These are phyloP conservation scores for Poecilia gillii DNA, from an alignment of 2,797 vertebrate genomes.

Conservation along the genomic window DNA sequence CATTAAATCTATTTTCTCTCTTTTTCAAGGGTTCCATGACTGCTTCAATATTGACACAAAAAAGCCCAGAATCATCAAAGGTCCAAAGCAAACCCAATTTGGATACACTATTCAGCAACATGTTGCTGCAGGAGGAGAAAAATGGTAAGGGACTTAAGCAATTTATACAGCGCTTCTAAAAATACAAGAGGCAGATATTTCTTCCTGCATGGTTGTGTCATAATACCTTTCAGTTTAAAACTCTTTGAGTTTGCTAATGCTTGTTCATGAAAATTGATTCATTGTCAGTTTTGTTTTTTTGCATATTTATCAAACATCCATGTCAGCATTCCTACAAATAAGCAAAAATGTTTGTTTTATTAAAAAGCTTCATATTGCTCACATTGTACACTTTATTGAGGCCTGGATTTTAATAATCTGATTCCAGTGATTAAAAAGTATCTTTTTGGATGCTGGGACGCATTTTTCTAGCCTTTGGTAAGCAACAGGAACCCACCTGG, in stretches of 20 bases:
- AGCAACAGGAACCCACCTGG: not conserved
- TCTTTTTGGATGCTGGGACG: not conserved
- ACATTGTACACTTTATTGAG: not conserved
- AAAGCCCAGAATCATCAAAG: conserved; percentile 87
- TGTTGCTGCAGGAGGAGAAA: conserved; percentile 86
- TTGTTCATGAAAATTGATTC: not conserved
- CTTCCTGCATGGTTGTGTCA: not conserved
- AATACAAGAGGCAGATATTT: not conserved
- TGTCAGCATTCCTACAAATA: not conserved
- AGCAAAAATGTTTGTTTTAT: not conserved
- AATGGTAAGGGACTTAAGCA: conserved; percentile 85
- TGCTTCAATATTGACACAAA: conserved; percentile 94
- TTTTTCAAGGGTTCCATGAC: conserved; percentile 80
- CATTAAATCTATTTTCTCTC: conserved; percentile 8
- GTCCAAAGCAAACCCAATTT: conserved; percentile 91
- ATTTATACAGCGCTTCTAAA: not conserved
- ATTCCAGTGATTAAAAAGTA: not conserved
- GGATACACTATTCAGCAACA: conserved; percentile 98
- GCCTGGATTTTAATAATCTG: not conserved
- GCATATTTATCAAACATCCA: not conserved
- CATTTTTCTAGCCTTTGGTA: not conserved
- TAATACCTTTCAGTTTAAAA: not conserved
- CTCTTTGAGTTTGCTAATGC: not conserved
- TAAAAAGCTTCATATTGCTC: not conserved
- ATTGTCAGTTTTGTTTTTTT: not conserved